Percentiles rank a stretch among this genome's conserved stretches.
phyloP scores from a whole-genome alignment of 2,888 invertebrate species.

The Eurytoma adleriae region DNA sequence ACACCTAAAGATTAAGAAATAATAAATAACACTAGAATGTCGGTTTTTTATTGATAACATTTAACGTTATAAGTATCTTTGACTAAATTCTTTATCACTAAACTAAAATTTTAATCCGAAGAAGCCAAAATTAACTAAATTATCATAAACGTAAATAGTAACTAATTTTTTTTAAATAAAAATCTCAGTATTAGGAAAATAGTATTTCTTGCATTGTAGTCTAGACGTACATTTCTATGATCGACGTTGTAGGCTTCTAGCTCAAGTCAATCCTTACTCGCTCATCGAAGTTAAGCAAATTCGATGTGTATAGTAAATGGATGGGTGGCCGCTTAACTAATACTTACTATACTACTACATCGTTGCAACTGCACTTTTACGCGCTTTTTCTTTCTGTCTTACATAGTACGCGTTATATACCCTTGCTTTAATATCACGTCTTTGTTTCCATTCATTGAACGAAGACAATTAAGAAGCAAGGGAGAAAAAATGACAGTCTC shows the following conservation, averaged over 20 bases:
- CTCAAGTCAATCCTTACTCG: not conserved
- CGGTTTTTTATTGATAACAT: too few species aligned
- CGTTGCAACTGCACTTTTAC: not conserved
- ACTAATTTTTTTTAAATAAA: too few species aligned
- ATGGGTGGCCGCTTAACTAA: conserved; percentile 51
- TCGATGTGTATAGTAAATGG: conserved; percentile 43
- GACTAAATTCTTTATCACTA: too few species aligned
- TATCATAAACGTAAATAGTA: too few species aligned
- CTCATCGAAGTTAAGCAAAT: conserved; percentile 41
- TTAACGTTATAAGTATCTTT: too few species aligned
- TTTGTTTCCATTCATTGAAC: conserved; percentile 30
- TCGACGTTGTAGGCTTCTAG: not conserved
- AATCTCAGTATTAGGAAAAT: too few species aligned
- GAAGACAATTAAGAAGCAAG: conserved; percentile 48
- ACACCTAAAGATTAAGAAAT: too few species aligned
- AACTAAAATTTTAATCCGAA: too few species aligned
- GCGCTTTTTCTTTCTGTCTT: not conserved
- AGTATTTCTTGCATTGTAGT: too few species aligned
- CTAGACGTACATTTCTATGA: too few species aligned
- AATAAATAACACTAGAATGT: too few species aligned
- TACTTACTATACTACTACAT: not conserved
- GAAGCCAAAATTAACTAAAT: too few species aligned
- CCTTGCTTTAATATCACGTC: conserved; percentile 33
- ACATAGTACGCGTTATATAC: not conserved
- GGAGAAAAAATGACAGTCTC: conserved; percentile 58